These are phyloP conservation scores for Rhinichthys osculus DNA, from an alignment of 2,797 vertebrate genomes.

Conservation along the genomic window DNA sequence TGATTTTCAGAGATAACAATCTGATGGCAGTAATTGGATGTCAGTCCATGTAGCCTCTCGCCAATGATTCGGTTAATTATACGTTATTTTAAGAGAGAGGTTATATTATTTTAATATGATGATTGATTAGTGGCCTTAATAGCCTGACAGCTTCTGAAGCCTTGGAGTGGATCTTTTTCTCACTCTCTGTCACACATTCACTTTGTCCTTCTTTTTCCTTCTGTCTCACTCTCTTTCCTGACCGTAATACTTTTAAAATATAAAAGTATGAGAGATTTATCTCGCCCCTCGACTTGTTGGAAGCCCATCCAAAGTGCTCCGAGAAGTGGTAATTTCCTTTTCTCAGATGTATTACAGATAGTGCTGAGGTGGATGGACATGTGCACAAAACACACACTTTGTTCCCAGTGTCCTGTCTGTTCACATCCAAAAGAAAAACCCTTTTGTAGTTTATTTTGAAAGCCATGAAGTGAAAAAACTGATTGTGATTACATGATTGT, in stretches of 20 bases:
- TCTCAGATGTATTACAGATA: conserved; percentile 31
- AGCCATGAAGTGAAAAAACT: neutral
- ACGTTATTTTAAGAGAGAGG: conserved; percentile 45
- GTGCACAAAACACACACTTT: neutral
- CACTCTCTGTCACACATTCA: neutral
- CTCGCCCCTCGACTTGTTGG: conserved; percentile 22
- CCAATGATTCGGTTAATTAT: conserved; percentile 46
- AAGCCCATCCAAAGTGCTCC: conserved; percentile 1
- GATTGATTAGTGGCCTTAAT: conserved; percentile 54
- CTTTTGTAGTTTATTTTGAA: neutral
- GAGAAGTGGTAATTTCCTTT: conserved; percentile 37
- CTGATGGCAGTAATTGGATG: conserved; percentile 48
- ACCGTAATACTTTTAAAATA: conserved; percentile 38
- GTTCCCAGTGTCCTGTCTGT: neutral
- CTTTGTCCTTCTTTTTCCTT: conserved; percentile 28
- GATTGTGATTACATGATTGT: neutral
- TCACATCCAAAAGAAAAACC: neutral
- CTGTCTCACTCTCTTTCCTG: conserved; percentile 32
- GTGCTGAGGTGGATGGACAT: conserved; percentile 8
- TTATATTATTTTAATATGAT: conserved; percentile 52
- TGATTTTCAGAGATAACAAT: conserved; percentile 33
- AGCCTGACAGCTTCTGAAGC: conserved; percentile 31
- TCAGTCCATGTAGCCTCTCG: conserved; percentile 21
- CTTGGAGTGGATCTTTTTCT: conserved; percentile 17
- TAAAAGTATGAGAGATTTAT: conserved; percentile 32